Base-by-base conservation (phyloP, 2,113 vertebrate species). In the Bungarus multicinctus region DNA sequence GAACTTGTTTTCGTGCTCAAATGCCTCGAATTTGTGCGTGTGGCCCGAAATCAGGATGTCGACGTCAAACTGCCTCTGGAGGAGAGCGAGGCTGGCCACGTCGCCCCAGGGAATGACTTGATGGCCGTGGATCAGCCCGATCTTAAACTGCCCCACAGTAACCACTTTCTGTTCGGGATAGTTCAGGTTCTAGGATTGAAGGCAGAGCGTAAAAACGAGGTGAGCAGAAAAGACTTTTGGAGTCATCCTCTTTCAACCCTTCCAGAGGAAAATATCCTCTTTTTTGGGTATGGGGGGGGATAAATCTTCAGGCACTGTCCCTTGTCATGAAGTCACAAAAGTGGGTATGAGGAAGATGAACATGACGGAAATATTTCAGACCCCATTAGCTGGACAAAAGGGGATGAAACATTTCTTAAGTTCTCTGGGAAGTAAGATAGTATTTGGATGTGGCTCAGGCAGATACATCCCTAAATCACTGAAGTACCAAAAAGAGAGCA, bases 111-210 rank as follows among this genome's bases (percentile, higher is more conserved):
- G 99, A 94, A 99, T 99, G 93, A 99, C 99, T 97, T 99, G 99
- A 95, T 99, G 99, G 52, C 99, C 99, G 0, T 99, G 99, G 97
- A 99, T 99, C 95, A 99, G 98, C 23, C 99, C 99, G 2, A 99
- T 99, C 97, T 99, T 99, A 96, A 99, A 99, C 97, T 99, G 99
- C 87, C 99, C 99, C 95, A 99, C 99, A 8, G 99, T 99, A 93
- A 99, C 99, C 96, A 99, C 99, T 96, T 99, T 99, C 98, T 99
- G 99, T 96, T 99, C 99, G 0, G 99, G 99, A 90, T 99, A 99
- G 97, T 99, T 99, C 96, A 99, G 97, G 97, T 99, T 99, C 99
- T 99, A 97, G 94, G 90, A 95, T 43, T 43, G 25, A 92, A 94
- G 64, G 90, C 0, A 93, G 57, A 89, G 94, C 2, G 16, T 0